Base-by-base conservation (phyloP, 2,888 invertebrate genomes). In the Leistus spinibarbis region DNA sequence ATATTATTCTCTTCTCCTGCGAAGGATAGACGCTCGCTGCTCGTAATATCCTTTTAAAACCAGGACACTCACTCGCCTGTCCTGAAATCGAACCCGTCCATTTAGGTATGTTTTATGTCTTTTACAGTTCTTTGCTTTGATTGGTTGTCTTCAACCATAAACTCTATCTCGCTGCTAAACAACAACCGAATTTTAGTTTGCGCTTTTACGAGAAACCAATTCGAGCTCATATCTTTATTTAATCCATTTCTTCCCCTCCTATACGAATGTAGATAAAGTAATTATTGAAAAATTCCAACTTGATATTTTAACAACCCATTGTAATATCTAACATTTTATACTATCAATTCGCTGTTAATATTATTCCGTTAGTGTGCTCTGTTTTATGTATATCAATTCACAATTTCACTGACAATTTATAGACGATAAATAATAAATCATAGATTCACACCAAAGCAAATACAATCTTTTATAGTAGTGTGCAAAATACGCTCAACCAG, bases 101-200 rank as follows among this genome's bases (percentile, higher is more conserved):
- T 74, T 74, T 74, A 74, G 74, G 74, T 74, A 68, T 74, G 67
- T 74, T 74, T 74, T 74, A 74, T 63, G 67, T 62, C 74, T 57
- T 68, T 62, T 74, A 68, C 67, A 62, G 67, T 40, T 54, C 20
- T 64, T 23, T 54, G 56, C 22, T 74, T 74, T 74, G 74, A 74
- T 74, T 74, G 74, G 74, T 54, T 64, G 64, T 64, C 64, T 20
- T 64, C 72, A 66, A 66, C 72, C 72, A 66, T 72, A 72, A 72
- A 72, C 65, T 66, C 27, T 66, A 65, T 54, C 72, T 65, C 22
- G 10, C 22, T 64, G n/a, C 66, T 65, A 1, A 17, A 22, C 64
- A 23, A 23, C 23, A 22, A 17, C 17, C 13, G 66, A 66, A 56
- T 66, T 72, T 71, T 53, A 54, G 54, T 63, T 54, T 23, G 65